A percentile compares a stretch with the other conserved stretches of the same genome.
phyloP scores from a whole-genome alignment of 2,113 vertebrate species.

The Octodon degus region DNA sequence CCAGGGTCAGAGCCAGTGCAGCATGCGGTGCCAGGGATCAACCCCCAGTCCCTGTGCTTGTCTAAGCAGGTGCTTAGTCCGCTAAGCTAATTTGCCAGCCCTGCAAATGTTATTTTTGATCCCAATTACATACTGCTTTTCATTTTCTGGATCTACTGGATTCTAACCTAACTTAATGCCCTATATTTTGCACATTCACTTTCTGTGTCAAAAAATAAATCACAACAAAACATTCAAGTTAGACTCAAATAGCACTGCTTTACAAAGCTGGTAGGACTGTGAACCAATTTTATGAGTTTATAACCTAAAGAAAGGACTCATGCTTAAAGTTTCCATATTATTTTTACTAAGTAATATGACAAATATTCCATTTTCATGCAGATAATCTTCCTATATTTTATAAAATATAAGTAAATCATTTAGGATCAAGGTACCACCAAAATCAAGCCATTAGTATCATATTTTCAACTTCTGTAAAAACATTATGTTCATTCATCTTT shows the following conservation, averaged over 20 bases:
- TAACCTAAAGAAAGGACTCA: background rate
- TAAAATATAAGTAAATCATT: conserved; percentile 37
- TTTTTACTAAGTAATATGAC: background rate
- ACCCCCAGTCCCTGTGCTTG: too few relatives aligned
- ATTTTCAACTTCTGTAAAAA: conserved; percentile 46
- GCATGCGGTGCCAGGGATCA: too few relatives aligned
- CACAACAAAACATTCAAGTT: conserved; percentile 53
- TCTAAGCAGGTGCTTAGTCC: too few relatives aligned
- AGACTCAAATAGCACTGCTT: conserved; percentile 41
- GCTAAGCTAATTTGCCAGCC: too few relatives aligned
- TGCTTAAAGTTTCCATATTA: background rate
- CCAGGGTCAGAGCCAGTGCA: too few relatives aligned
- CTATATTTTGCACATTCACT: conserved; percentile 45
- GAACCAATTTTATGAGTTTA: conserved; percentile 12
- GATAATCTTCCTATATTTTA: background rate
- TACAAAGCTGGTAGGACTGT: background rate
- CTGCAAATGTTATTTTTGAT: too few relatives aligned
- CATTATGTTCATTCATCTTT: background rate
- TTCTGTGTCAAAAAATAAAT: conserved; percentile 26
- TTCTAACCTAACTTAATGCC: conserved; percentile 44
- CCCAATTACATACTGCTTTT: background rate
- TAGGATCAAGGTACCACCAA: conserved; percentile 21
- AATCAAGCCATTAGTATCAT: conserved; percentile 35
- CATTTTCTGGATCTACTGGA: conserved; percentile 10
- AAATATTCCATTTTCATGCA: background rate